These are phyloP conservation scores for Deilephila porcellus DNA, from an alignment of 2,888 invertebrate genomes.

Conservation along the genomic window DNA sequence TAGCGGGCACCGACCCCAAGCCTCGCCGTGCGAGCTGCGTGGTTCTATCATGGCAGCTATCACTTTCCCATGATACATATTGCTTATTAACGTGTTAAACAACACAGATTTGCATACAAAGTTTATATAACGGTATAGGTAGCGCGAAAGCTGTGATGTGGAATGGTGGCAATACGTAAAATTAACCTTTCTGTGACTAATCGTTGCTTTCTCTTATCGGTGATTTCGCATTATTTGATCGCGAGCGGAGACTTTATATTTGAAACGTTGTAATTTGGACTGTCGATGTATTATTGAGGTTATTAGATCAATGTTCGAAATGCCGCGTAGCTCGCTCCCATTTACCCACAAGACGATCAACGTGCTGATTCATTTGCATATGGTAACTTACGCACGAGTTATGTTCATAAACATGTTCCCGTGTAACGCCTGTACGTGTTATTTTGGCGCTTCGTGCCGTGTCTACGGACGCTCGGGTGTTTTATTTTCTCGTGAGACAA, in stretches of 20 bases:
- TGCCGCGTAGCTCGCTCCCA: constrained; percentile 81
- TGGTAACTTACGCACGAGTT: constrained; percentile 55
- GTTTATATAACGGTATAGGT: constrained; percentile 71
- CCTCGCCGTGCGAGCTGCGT: constrained; percentile 83
- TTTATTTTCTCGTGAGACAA: constrained; percentile 27
- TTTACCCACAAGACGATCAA: constrained; percentile 71
- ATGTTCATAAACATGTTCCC: constrained; percentile 41
- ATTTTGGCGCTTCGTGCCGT: constrained; percentile 37
- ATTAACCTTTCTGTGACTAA: constrained; percentile 80
- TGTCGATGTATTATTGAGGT: constrained; percentile 69
- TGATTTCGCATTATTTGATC: constrained; percentile 61
- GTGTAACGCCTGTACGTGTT: constrained; percentile 35
- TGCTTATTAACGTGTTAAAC: constrained; percentile 31
- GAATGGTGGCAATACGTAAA: constrained; percentile 69
- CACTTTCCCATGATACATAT: constrained; percentile 72
- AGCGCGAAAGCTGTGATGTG: constrained; percentile 58
- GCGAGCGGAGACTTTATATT: constrained; percentile 53
- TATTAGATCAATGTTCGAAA: constrained; percentile 77
- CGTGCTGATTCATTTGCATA: constrained; percentile 84
- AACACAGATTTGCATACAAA: constrained; percentile 45
- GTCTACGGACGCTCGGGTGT: constrained; percentile 8
- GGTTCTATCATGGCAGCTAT: constrained; percentile 84
- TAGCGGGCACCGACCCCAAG: constrained; percentile 89
- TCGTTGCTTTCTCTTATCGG: constrained; percentile 80
- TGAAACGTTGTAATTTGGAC: constrained; percentile 53